A percentile compares a stretch with the other conserved stretches of the same genome.
phyloP scores from a whole-genome alignment of 2,113 vertebrate genomes.

The Limnothrissa miodon region DNA sequence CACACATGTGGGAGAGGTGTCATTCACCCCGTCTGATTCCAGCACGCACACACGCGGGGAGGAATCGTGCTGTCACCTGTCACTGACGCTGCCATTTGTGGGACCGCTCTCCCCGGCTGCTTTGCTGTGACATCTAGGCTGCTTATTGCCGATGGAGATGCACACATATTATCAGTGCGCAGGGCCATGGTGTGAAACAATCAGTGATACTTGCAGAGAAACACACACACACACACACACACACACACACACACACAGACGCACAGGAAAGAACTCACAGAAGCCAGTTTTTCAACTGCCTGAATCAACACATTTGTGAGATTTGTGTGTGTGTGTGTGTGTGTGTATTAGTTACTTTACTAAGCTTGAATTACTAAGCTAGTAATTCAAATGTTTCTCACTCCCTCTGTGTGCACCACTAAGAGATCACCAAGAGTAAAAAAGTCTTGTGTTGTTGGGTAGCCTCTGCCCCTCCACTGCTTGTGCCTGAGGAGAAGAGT shows the following conservation, averaged over 20 bases:
- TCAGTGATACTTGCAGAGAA: too few relatives aligned
- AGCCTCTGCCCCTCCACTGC: slow-evolving; percentile 7
- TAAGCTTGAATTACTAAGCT: background rate
- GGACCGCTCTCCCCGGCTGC: too few relatives aligned
- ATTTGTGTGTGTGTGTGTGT: slow-evolving; percentile 19
- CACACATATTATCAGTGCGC: background rate
- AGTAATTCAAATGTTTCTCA: background rate
- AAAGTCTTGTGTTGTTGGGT: background rate
- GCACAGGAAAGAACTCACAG: background rate
- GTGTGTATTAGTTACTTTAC: background rate
- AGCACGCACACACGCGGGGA: background rate
- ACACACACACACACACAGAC: too few relatives aligned
- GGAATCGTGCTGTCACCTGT: too few relatives aligned
- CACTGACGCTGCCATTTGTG: too few relatives aligned
- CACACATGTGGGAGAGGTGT: too few relatives aligned
- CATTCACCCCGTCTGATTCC: too few relatives aligned
- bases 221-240: too few relatives aligned
- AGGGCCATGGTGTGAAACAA: background rate
- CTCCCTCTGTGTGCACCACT: background rate
- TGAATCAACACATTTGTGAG: background rate
- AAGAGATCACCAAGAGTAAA: background rate
- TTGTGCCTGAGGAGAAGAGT: slow-evolving; percentile 37
- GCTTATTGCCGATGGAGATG: background rate
- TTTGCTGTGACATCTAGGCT: too few relatives aligned
- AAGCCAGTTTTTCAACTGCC: background rate